Evolutionary conservation across 2,113 vertebrate genomes (phyloP), one percentile per base, ranked within the genome.

Genomic region (Takifugu flavidus): DNA sequence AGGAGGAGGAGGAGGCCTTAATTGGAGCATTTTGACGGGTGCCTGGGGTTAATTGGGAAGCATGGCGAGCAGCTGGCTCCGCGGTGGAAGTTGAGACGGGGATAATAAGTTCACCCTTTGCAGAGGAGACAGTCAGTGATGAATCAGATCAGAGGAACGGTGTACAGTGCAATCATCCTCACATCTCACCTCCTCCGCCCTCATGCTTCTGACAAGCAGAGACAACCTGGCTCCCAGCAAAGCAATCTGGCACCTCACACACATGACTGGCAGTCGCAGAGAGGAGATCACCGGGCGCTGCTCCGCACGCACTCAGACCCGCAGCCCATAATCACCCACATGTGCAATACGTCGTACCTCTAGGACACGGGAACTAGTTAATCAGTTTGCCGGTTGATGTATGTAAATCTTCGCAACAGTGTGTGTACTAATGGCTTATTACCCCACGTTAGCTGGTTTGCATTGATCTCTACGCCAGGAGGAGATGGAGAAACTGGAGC

Each of bases 361-460:
- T 47, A 82, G 79, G 84, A 88, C 49, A 84, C 43, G 53, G 65
- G 77, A 69, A 70, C 76, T 28, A 70, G 78, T 85, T 86, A 78
- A 84, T 86, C 82, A 88, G 77, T 65, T 49, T n/a, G 43, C 67
- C 34, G 76, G 77, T 82, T 82, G 67, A 86, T 87, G 81, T 88
- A 87, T 90, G 87, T 89, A 91, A 88, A 90, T 89, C 77, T 83
- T 73, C 63, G 52, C 70, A 78, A 77, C 89, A 86, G 88, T 85
- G 82, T 86, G 84, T 84, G 84, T 87, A 88, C 86, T 87, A 86
- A 88, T 82, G 78, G 86, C 83, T 86, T 88, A 89, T 89, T 91
- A 85, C 82, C 83, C 74, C n/a, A 61, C 43, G 78, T 90, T 82
- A 90, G 83, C 87, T 78, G 77, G 86, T 92, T 92, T 90, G 85